Conservation (phyloP, 2,113 vertebrate genomes). For the Gopherus flavomarginatus region DNA sequence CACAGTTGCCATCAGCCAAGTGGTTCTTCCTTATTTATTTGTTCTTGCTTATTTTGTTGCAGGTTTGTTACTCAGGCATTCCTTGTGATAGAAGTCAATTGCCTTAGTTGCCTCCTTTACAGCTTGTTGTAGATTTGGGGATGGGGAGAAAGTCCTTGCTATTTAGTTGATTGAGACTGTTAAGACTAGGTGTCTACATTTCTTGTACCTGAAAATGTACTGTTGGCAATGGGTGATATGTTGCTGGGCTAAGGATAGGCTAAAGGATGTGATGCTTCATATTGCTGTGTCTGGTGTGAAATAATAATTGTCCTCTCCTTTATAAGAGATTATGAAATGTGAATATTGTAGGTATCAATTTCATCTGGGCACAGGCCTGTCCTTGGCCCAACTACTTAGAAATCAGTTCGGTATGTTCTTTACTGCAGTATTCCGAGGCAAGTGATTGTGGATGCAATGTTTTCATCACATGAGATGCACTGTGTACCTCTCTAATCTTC, state of each 20-base stretch:
- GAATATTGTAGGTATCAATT: constrained; percentile 32
- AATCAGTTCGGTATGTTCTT: not conserved
- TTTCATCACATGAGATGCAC: not conserved
- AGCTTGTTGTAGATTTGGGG: accelerated
- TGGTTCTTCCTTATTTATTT: not conserved
- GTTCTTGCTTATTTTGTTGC: not conserved
- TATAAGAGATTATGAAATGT: not conserved
- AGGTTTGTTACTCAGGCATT: not conserved
- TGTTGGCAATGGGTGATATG: not conserved
- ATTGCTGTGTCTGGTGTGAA: not conserved
- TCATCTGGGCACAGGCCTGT: not conserved
- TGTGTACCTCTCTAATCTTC: not conserved
- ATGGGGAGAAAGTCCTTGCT: not conserved
- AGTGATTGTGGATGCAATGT: not conserved
- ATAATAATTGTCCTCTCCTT: not conserved
- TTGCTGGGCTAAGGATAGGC: not conserved
- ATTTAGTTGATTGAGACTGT: not conserved
- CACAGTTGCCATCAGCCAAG: not conserved
- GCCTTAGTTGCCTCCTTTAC: not conserved
- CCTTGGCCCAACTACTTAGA: constrained; percentile 3
- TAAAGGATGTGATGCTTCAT: not conserved
- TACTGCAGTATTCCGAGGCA: not conserved
- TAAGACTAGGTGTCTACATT: not conserved
- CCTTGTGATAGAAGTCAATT: not conserved
- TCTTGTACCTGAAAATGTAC: not conserved